Percentiles rank a stretch among this genome's conserved stretches.
These are phyloP conservation scores for Chrysolina haemoptera DNA, from an alignment of 2,888 invertebrate species.

Conservation along the genomic window DNA sequence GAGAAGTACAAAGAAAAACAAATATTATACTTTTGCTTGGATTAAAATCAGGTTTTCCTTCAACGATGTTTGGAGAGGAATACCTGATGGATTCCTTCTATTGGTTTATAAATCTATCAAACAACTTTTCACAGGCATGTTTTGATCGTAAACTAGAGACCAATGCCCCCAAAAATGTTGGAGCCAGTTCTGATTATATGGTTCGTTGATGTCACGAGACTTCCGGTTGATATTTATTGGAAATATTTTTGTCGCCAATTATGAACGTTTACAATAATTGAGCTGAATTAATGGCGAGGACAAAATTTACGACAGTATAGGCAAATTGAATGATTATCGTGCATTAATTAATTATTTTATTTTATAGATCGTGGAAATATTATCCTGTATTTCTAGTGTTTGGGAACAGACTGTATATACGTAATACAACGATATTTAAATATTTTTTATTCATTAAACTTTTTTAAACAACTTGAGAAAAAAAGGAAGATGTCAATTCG, in stretches of 20 bases:
- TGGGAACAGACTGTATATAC: neutral
- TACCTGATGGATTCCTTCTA: too few species aligned
- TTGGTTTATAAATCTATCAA: too few species aligned
- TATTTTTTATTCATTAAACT: too few species aligned
- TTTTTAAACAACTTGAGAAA: too few species aligned
- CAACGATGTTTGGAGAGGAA: too few species aligned
- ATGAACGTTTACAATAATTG: slow-evolving; percentile 28
- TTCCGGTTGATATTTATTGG: slow-evolving; percentile 20
- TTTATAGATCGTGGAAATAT: neutral
- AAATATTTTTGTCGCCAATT: slow-evolving; percentile 31
- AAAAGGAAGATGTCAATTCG: too few species aligned
- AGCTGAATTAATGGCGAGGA: slow-evolving; percentile 31
- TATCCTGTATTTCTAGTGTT: neutral
- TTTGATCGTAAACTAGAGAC: too few species aligned
- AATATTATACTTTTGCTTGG: too few species aligned
- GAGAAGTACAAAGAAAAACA: too few species aligned
- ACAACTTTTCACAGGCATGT: too few species aligned
- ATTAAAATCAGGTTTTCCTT: too few species aligned
- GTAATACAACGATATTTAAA: too few species aligned
- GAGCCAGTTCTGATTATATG: neutral
- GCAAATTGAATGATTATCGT: slow-evolving; percentile 31
- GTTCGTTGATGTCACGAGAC: neutral
- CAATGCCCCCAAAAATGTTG: neutral
- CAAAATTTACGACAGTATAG: neutral
- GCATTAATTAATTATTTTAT: slow-evolving; percentile 4